These are phyloP conservation scores for Octodonta nipae DNA, from an alignment of 2,888 invertebrate species.

Conservation along the genomic window DNA sequence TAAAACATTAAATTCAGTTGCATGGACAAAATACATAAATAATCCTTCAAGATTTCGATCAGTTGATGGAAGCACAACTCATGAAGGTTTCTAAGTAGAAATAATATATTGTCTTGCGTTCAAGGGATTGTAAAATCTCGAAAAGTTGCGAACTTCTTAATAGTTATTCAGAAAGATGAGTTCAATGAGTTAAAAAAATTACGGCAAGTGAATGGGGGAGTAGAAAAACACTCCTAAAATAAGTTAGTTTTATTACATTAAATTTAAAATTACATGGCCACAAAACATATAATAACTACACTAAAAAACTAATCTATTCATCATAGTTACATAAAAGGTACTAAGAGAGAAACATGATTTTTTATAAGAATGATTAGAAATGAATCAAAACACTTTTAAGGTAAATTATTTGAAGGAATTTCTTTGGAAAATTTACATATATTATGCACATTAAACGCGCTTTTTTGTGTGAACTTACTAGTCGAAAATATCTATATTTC, in stretches of 20 bases:
- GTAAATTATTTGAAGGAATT: slow-evolving; percentile 16
- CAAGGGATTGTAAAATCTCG: too few relatives aligned
- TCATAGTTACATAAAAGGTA: slow-evolving; percentile 16
- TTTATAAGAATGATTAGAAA: slow-evolving; percentile 13
- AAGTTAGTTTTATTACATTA: slow-evolving; percentile 38
- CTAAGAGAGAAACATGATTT: slow-evolving; percentile 9
- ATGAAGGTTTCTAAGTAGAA: too few relatives aligned
- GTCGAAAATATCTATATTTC: background rate
- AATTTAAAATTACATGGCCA: slow-evolving; percentile 41
- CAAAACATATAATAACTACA: slow-evolving; percentile 37
- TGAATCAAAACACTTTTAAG: slow-evolving; percentile 12
- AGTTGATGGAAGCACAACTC: too few relatives aligned
- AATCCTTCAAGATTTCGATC: too few relatives aligned
- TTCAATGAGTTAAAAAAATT: background rate
- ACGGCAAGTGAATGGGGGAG: background rate
- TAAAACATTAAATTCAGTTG: too few relatives aligned
- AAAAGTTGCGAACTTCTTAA: too few relatives aligned
- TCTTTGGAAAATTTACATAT: slow-evolving; percentile 19
- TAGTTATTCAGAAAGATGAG: background rate
- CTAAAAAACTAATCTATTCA: slow-evolving; percentile 26
- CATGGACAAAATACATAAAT: too few relatives aligned
- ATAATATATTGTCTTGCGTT: too few relatives aligned
- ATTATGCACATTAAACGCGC: slow-evolving; percentile 25
- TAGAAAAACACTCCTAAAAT: slow-evolving; percentile 12
- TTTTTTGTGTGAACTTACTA: slow-evolving; percentile 4